phyloP scores from a whole-genome alignment of 1,140 invertebrate species.

The Cephus cinctus region DNA sequence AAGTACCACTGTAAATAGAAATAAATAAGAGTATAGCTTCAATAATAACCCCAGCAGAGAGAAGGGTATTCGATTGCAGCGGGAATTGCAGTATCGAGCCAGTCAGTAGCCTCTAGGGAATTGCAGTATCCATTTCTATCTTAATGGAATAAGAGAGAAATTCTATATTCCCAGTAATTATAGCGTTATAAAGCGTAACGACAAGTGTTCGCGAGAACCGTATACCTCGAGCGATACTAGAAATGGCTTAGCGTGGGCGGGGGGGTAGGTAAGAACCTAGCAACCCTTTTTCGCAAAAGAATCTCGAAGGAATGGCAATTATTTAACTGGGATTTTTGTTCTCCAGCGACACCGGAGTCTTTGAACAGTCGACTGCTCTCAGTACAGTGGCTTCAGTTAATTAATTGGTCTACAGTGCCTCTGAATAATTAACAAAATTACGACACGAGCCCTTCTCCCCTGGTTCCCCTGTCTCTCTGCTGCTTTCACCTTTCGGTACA shows the following conservation, averaged over 20 bases:
- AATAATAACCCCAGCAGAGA: too few species aligned
- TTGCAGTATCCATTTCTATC: too few species aligned
- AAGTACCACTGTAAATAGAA: slow-evolving; percentile 30
- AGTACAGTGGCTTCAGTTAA: slow-evolving; percentile 33
- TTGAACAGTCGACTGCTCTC: slow-evolving; percentile 16
- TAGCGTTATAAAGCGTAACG: too few species aligned
- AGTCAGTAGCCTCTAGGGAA: too few species aligned
- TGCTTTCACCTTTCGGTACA: slow-evolving; percentile 3
- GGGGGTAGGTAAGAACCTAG: slow-evolving; percentile 5
- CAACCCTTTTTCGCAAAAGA: slow-evolving; percentile 6
- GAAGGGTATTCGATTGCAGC: too few species aligned
- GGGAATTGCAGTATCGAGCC: too few species aligned
- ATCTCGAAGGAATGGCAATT: slow-evolving; percentile 25
- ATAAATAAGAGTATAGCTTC: neutral
- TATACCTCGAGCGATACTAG: neutral
- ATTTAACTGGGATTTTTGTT: slow-evolving; percentile 36
- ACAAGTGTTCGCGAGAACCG: neutral
- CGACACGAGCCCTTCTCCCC: slow-evolving; percentile 16
- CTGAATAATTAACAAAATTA: slow-evolving; percentile 48
- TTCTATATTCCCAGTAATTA: too few species aligned
- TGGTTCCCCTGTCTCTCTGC: neutral
- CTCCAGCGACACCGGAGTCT: slow-evolving; percentile 15
- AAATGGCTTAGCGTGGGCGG: too few species aligned
- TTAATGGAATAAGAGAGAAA: too few species aligned
- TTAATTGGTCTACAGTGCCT: slow-evolving; percentile 31